phyloP scores from a whole-genome alignment of 2,113 vertebrate genomes.

The Origma solitaria region DNA sequence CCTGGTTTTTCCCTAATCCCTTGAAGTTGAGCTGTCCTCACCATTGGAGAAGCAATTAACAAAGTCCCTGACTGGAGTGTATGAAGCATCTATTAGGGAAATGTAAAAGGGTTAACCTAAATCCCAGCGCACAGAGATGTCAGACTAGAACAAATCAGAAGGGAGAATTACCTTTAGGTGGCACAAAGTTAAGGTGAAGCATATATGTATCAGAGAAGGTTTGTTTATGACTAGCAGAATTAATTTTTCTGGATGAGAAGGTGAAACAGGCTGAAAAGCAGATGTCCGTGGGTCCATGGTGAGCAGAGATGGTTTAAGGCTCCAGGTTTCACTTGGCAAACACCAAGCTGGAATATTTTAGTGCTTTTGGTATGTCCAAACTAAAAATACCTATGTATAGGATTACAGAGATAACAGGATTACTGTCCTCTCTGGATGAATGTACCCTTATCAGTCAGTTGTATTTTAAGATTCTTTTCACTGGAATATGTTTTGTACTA shows the following conservation, averaged over 20 bases:
- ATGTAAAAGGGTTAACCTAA: constrained; percentile 66
- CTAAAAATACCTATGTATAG: neutral
- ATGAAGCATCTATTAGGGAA: constrained; percentile 56
- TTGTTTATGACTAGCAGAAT: constrained; percentile 19
- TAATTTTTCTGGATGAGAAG: constrained; percentile 31
- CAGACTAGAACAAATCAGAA: constrained; percentile 44
- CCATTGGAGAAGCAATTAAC: constrained; percentile 65
- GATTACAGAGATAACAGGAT: neutral
- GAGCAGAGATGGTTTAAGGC: neutral
- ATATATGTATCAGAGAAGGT: neutral
- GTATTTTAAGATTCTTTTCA: neutral
- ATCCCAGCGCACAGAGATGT: constrained; percentile 55
- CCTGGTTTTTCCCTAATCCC: constrained; percentile 56
- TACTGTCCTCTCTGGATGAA: neutral
- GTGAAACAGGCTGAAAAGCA: constrained; percentile 10
- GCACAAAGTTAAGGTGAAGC: constrained; percentile 32
- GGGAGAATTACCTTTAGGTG: constrained; percentile 7
- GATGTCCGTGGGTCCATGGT: neutral
- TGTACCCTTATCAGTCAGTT: neutral
- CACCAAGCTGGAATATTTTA: neutral
- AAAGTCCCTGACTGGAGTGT: constrained; percentile 51
- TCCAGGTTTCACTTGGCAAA: neutral
- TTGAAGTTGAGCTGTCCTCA: constrained; percentile 53
- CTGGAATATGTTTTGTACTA: neutral
- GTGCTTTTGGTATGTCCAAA: neutral